Conservation (phyloP, 2,113 vertebrate genomes). For the Amblyornis subalaris region DNA sequence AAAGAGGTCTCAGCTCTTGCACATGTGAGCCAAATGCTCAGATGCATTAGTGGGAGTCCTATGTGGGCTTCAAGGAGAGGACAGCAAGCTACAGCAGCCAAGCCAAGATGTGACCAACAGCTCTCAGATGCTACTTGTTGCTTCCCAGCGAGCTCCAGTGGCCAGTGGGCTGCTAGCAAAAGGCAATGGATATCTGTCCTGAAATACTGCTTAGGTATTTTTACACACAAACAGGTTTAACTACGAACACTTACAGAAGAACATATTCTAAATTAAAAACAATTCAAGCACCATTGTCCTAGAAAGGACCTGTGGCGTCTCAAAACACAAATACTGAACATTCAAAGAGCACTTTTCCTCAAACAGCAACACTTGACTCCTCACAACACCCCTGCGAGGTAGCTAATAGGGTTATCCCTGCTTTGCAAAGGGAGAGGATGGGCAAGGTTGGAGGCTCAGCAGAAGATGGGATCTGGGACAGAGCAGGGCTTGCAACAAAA, state of each 20-base stretch:
- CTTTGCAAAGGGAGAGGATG: background rate
- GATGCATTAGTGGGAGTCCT: background rate
- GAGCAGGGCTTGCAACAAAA: background rate
- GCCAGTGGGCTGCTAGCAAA: background rate
- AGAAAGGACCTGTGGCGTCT: background rate
- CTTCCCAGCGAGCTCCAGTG: background rate
- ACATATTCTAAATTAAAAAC: background rate
- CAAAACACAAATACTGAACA: background rate
- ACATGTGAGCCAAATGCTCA: accelerated
- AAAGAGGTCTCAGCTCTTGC: background rate
- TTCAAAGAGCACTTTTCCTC: background rate
- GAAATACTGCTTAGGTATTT: background rate
- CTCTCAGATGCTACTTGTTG: background rate
- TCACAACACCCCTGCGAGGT: background rate
- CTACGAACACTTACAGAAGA: background rate
- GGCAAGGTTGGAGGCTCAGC: background rate
- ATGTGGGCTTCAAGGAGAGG: background rate
- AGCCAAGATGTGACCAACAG: background rate
- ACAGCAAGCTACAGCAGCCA: background rate
- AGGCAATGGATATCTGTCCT: background rate
- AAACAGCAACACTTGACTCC: background rate
- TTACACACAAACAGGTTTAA: background rate
- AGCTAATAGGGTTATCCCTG: background rate
- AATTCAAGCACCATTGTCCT: background rate
- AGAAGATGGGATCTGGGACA: background rate